phyloP scores from a whole-genome alignment of 2,888 invertebrate genomes.

The Entomobrya multifasciata region DNA sequence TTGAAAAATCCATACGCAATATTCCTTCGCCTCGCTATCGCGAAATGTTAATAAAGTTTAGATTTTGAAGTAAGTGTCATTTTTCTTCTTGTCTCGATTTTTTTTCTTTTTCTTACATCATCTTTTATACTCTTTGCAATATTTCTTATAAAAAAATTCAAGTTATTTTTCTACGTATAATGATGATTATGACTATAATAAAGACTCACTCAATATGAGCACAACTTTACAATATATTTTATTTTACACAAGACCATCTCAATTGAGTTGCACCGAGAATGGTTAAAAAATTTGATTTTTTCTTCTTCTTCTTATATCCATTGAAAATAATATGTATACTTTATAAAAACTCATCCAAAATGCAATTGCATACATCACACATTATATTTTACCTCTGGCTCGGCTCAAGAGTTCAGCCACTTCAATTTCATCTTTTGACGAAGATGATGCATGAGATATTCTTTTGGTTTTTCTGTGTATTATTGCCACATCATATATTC shows the following conservation, averaged over 20 bases:
- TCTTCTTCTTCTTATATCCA: too few species aligned
- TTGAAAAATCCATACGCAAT: too few species aligned
- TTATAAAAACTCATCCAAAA: constrained; percentile 21
- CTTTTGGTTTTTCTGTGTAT: constrained; percentile 5
- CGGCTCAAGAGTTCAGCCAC: constrained; percentile 51
- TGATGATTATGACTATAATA: constrained; percentile 13
- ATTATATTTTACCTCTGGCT: neutral
- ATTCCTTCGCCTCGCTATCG: too few species aligned
- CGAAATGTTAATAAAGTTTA: too few species aligned
- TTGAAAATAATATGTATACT: neutral
- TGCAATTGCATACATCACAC: too few species aligned
- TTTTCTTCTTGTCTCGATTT: constrained; percentile 23
- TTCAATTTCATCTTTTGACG: constrained; percentile 29
- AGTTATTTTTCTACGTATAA: constrained; percentile 3
- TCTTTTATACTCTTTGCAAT: constrained; percentile 18
- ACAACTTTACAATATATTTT: constrained; percentile 35
- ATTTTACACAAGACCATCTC: constrained; percentile 45
- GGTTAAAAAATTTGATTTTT: constrained; percentile 8
- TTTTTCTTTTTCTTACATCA: neutral
- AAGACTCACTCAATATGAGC: constrained; percentile 39
- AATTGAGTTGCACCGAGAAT: constrained; percentile 26
- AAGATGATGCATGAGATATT: constrained; percentile 19
- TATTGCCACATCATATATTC: constrained; percentile 43
- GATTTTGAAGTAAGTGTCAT: neutral
- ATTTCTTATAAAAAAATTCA: constrained; percentile 3